Conservation (phyloP, 2,113 vertebrate species). For the Bubo bubo region DNA sequence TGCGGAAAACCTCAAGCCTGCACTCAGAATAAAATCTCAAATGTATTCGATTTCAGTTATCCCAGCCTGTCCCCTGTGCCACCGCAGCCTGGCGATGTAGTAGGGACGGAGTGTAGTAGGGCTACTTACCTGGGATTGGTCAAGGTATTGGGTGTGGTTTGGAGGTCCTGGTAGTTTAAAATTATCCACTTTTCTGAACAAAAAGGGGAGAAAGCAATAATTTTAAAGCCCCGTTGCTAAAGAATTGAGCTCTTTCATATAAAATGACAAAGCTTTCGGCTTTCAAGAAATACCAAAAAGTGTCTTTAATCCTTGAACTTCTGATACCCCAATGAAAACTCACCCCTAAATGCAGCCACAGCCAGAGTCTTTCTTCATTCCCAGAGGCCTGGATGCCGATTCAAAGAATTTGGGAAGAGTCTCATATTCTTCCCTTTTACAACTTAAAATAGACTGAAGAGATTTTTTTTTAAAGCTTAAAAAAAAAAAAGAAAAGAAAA, state of each 20-base stretch:
- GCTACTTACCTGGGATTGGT: background rate
- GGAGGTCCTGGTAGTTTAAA: background rate
- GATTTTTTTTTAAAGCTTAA: background rate
- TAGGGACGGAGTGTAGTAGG: no score
- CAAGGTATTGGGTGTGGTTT: background rate
- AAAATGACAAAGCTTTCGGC: conserved; percentile 3
- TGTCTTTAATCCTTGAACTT: conserved; percentile 43
- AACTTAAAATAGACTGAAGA: conserved; percentile 47
- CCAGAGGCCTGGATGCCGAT: background rate
- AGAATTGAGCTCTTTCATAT: background rate
- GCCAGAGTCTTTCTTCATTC: conserved; percentile 22
- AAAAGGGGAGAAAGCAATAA: background rate
- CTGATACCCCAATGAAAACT: conserved; percentile 39
- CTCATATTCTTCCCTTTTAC: conserved; percentile 53
- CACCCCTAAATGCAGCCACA: background rate
- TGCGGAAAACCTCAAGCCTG: background rate
- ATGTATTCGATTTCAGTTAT: background rate
- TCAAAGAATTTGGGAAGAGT: conserved; percentile 42
- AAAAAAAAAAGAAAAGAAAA: background rate
- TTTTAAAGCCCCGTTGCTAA: conserved; percentile 15
- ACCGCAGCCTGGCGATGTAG: background rate
- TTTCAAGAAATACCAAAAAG: conserved; percentile 17
- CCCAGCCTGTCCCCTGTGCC: background rate
- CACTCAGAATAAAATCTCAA: background rate
- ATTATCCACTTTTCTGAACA: background rate